Base-by-base conservation (phyloP, 2,797 vertebrate species). In the Heterohyrax brucei region DNA sequence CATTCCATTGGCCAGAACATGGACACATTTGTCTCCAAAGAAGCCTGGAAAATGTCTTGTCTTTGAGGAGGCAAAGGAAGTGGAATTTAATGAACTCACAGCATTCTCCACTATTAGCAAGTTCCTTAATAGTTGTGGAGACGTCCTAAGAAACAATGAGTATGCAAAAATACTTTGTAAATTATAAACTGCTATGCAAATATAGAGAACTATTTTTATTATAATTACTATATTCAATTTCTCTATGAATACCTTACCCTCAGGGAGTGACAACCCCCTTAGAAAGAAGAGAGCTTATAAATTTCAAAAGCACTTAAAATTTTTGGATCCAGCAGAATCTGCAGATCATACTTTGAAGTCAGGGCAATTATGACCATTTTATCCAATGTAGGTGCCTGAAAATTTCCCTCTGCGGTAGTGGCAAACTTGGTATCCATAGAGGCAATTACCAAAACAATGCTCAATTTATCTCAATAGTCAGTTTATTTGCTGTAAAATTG, bases 111-210 rank as follows among this genome's bases (percentile, higher is more conserved):
- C 77, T 91, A 94, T 85, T 95, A 96, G 87, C 39, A 87, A 70
- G 94, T 50, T 93, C 68, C 95, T 95, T 81, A 82, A 1, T 96
- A 92, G 70, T 92, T 94, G 73, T 89, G 30, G 13, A 95, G 80
- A 92, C 59, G 84, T 93, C 79, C 33, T 87, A 90, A 53, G 85
- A 97, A 85, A 93, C 93, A 94, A 94, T 95, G 87, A 94, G 79
- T 79, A 87, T 93, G 88, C 81, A 96, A 94, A 97, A 93, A 46
- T 96, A 80, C 87, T 96, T 88, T 91, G 87, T 95, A 96, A 95
- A 86, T 97, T 96, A 88, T 93, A 88, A 96, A 93, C 91, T 95
- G 79, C 85, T 96, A 66, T 92, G 92, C 82, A 96, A 96, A 94
- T 94, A 24, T 28, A 88, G 70, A 94, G 39, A 73, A 87, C 75